These are phyloP conservation scores for Natator depressus DNA, from an alignment of 2,113 vertebrate genomes.

Conservation along the genomic window DNA sequence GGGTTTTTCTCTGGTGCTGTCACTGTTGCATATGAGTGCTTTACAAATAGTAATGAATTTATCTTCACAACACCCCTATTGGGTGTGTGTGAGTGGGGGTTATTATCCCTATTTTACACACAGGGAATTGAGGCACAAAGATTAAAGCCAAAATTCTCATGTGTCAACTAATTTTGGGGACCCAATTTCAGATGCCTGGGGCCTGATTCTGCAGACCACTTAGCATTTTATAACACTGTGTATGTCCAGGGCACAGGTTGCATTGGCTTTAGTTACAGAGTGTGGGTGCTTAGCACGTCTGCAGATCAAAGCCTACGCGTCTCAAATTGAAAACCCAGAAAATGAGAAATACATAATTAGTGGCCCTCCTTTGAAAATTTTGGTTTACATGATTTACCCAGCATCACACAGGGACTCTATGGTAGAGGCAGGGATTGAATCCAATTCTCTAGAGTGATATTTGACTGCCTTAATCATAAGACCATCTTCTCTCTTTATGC, in stretches of 20 bases:
- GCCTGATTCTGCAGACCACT: not conserved
- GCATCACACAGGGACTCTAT: not conserved
- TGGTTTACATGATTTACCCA: not conserved
- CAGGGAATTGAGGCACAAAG: not conserved
- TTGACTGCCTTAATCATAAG: not conserved
- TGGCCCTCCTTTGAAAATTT: not conserved
- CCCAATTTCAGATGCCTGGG: not conserved
- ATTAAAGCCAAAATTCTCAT: not conserved
- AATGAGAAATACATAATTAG: not conserved
- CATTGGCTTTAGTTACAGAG: not conserved
- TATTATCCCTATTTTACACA: not conserved
- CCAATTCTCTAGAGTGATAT: not conserved
- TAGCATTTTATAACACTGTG: not conserved
- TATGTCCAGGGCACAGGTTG: not conserved
- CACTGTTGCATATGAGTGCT: not conserved
- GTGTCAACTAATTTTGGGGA: not conserved
- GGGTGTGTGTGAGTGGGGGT: too few species aligned
- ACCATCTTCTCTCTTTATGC: not conserved
- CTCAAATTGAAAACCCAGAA: not conserved
- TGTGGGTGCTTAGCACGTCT: not conserved
- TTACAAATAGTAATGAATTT: not conserved
- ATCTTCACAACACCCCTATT: conserved; percentile 2
- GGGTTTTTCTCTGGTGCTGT: not conserved
- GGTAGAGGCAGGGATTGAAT: not conserved
- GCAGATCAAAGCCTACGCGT: not conserved